A percentile compares a stretch with the other conserved stretches of the same genome.
These are phyloP conservation scores for Rotaria macrura DNA, from an alignment of 2,888 invertebrate species.

Conservation along the genomic window DNA sequence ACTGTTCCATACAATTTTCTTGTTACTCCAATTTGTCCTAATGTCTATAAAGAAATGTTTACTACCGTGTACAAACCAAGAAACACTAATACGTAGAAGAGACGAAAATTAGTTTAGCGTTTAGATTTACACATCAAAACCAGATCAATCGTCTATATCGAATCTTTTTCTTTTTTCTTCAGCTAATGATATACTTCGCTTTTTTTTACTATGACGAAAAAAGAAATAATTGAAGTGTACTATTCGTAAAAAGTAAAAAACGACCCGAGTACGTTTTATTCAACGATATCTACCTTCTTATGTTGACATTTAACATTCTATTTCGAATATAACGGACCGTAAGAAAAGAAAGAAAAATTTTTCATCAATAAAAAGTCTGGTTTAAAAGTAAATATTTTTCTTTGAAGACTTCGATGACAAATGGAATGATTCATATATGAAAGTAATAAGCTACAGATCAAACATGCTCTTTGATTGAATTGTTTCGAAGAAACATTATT, in stretches of 20 bases:
- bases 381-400: neutral
- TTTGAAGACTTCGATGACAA: neutral
- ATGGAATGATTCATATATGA: neutral
- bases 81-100: neutral
- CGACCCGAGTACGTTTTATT: neutral
- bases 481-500: neutral
- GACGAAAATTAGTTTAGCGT: neutral
- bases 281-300: neutral
- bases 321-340: neutral
- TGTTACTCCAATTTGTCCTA: neutral
- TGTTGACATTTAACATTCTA: neutral
- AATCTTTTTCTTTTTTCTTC: neutral
- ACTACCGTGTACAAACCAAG: neutral
- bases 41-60: neutral
- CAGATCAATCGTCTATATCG: neutral
- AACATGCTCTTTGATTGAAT: neutral
- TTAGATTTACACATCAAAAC: neutral
- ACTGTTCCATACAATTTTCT: neutral
- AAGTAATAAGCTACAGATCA: neutral
- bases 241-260: neutral
- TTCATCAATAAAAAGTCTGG: neutral
- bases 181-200: neutral
- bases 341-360: neutral
- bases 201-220: neutral
- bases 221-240: neutral